Base-by-base conservation (phyloP, 2,797 vertebrate species). In the Dicrostonyx torquatus region DNA sequence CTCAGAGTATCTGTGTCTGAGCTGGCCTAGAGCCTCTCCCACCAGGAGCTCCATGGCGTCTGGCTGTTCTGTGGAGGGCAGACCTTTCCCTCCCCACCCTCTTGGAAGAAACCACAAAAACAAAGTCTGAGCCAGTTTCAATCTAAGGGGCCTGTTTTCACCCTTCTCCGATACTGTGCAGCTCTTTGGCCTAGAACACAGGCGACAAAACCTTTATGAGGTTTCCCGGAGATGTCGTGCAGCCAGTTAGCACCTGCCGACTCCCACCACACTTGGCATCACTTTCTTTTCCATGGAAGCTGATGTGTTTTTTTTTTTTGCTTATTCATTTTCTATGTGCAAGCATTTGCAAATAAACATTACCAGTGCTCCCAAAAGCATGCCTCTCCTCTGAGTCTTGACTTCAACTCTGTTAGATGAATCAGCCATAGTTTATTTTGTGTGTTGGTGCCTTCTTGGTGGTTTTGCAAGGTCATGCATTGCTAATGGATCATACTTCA, bases 31-130 rank as follows among this genome's bases (percentile, higher is more conserved):
- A 62, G 48, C 48, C 31, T 45, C 50, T 83, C 31, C 75, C 1
- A 6, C 7, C 40, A 0, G 7, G 31, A 22, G 66, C 2, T 1
- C 2, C 7, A 13, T 10, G 50, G 64, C 0, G 26, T 53, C 64
- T 70, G 0, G 6, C 43, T 68, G 77, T 64, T 75, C 87, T 95
- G 53, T 55, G 2, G 68, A 94, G 83, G 37, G 84, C 79, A 93
- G 62, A 60, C 45, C 58, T 89, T 85, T 26, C 53, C 80, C 31
- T 87, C 60, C 90, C 86, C 1, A 1, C 91, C 93, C 93, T 95
- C 85, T 95, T 87, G 89, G 96, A 96, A 88, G 62, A 97, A 96
- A 91, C 82, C 92, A 94, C 96, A 95, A 92, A 97, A 97, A 97
- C 97, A 97, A 90, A 89, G 53, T 62, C 29, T 11, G 43, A 43